These are phyloP conservation scores for Cyanoliseus patagonus DNA, from an alignment of 2,113 vertebrate species.

Conservation along the genomic window DNA sequence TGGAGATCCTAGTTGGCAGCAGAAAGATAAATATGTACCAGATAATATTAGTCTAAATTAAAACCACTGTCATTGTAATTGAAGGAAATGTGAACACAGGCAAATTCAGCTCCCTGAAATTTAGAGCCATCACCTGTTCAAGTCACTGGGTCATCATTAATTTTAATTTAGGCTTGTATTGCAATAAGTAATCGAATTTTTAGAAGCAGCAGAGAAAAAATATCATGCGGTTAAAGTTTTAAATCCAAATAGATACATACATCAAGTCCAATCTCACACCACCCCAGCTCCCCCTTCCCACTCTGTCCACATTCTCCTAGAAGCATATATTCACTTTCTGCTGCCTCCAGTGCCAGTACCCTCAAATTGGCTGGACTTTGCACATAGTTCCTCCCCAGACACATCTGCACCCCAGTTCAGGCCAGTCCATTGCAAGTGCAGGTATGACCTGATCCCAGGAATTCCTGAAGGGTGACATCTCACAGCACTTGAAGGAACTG, in stretches of 20 bases:
- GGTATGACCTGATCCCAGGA: not conserved
- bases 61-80: conserved; percentile 7
- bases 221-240: not conserved
- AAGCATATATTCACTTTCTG: not conserved
- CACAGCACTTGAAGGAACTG: not conserved
- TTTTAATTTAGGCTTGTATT: conserved; percentile 22
- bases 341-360: not conserved
- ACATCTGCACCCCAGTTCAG: not conserved
- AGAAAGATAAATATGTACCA: conserved; percentile 40
- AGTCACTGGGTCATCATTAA: not conserved
- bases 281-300: not conserved
- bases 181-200: not conserved
- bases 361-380: not conserved
- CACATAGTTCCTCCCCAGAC: not conserved
- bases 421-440: not conserved
- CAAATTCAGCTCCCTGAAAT: conserved; percentile 35
- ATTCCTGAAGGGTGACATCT: not conserved
- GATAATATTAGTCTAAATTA: conserved; percentile 38
- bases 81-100: conserved; percentile 13
- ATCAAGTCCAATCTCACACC: not conserved
- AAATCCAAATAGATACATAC: not conserved
- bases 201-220: not conserved
- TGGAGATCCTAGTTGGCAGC: conserved; percentile 11
- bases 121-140: conserved; percentile 3
- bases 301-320: not conserved